Base-by-base conservation (phyloP, 1,140 invertebrate species). In the Procambarus clarkii region DNA sequence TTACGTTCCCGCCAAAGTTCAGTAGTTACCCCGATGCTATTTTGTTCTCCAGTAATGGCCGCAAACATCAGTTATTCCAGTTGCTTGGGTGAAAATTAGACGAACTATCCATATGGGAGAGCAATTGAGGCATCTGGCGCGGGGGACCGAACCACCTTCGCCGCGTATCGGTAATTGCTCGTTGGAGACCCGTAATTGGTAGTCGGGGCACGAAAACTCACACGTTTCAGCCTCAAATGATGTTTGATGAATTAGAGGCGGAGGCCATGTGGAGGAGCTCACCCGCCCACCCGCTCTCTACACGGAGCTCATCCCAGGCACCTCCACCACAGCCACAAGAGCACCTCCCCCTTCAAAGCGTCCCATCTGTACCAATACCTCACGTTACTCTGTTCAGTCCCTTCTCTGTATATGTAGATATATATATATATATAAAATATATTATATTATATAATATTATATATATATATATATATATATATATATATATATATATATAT, bases 151-250 rank as follows among this genome's bases (percentile, higher is more conserved):
- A 48, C 58, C 54, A 48, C 79, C 79, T 81, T 81, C 21, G 7
- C 48, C 54, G 34, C 48, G 15, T n/a, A 13, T 34, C 21, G 48
- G 8, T 45, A 81, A 81, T 45, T 54, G 48, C 79, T 54, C 79
- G 79, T 81, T 54, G 18, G 18, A 48, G 79, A 0, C 24, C 48
- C 8, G 13, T 81, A 81, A 81, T 81, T 58, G 79, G 79, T 81
- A 81, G 79, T 81, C 58, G 48, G 34, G 48, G 48, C 34, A 24
- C 48, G 7, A 81, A 81, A 81, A 58, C 54, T 81, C 79, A 81
- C 48, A n/a, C 79, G 64, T 54, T 34, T 50, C n/a, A n/a, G 45
- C 54, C 79, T n/a, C 50, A 58, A n/a, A 45, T 34, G n/a, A 21
- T 58, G n/a, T 18, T n/a, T 81, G 48, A 58, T 34, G 48, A 81